These are phyloP conservation scores for Papilio elwesi DNA, from an alignment of 2,888 invertebrate species.

Conservation along the genomic window DNA sequence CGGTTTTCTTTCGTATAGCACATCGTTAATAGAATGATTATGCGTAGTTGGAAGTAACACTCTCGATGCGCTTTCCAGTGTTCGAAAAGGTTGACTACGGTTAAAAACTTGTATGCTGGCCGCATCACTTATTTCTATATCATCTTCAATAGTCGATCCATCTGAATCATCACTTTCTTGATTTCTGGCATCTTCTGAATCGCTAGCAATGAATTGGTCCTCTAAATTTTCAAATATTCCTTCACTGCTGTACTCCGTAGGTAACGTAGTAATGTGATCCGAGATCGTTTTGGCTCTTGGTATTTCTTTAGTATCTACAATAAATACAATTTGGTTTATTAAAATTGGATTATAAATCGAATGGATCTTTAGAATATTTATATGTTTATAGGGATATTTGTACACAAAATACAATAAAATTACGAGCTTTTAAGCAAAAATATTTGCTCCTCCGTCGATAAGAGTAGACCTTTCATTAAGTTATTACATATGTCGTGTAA, in stretches of 20 bases:
- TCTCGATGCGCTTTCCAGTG: conserved; percentile 71
- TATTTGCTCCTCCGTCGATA: too few relatives aligned
- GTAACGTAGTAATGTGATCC: conserved; percentile 49
- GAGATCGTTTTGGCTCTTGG: conserved; percentile 52
- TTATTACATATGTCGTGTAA: background rate
- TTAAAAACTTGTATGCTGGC: conserved; percentile 53
- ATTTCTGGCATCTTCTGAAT: conserved; percentile 33
- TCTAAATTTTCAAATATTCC: conserved; percentile 40
- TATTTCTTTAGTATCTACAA: conserved; percentile 65
- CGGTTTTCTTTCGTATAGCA: conserved; percentile 54
- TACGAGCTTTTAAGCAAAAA: too few relatives aligned
- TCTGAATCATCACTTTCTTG: conserved; percentile 14
- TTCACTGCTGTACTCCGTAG: conserved; percentile 44
- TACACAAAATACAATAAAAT: too few relatives aligned
- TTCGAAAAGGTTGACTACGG: conserved; percentile 48
- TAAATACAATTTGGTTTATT: conserved; percentile 42
- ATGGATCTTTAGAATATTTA: too few relatives aligned
- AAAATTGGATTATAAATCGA: too few relatives aligned
- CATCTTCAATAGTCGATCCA: background rate
- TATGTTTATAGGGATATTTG: too few relatives aligned
- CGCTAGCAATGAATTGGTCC: conserved; percentile 36
- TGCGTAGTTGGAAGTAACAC: conserved; percentile 60
- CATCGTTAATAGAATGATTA: conserved; percentile 58
- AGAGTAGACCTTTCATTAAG: too few relatives aligned
- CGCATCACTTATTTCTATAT: conserved; percentile 30